These are phyloP conservation scores for Aspidiotus destructor DNA, from an alignment of 2,888 invertebrate species.

Conservation along the genomic window DNA sequence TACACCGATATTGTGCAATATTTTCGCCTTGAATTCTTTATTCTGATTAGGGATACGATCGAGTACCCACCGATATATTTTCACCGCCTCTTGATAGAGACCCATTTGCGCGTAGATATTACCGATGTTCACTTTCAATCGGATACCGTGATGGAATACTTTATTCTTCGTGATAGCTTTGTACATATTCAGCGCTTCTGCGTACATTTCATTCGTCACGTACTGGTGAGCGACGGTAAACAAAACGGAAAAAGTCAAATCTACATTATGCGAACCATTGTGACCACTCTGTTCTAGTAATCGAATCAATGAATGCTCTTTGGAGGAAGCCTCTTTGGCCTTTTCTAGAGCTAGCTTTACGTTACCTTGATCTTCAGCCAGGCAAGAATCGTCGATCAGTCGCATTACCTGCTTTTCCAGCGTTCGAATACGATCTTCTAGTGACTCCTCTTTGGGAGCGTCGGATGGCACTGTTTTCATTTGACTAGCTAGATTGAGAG, in stretches of 20 bases:
- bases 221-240: slow-evolving; percentile 95
- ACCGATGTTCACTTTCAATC: slow-evolving; percentile 94
- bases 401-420: slow-evolving; percentile 81
- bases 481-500: slow-evolving; percentile 54
- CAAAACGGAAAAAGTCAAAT: slow-evolving; percentile 88
- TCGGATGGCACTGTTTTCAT: slow-evolving; percentile 36
- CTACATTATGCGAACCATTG: slow-evolving; percentile 85
- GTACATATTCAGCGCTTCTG: slow-evolving; percentile 92
- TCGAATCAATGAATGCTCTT: slow-evolving; percentile 79
- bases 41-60: slow-evolving; percentile 92
- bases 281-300: slow-evolving; percentile 85
- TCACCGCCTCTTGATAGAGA: slow-evolving; percentile 85
- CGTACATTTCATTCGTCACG: slow-evolving; percentile 84
- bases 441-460: slow-evolving; percentile 40
- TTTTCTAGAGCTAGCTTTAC: slow-evolving; percentile 64
- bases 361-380: slow-evolving; percentile 56
- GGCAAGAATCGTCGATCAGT: slow-evolving; percentile 81
- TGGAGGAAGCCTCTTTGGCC: slow-evolving; percentile 91
- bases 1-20: slow-evolving; percentile 95
- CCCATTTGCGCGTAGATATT: slow-evolving; percentile 94
- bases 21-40: slow-evolving; percentile 81
- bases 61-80: slow-evolving; percentile 95
- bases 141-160: slow-evolving; percentile 84
- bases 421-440: slow-evolving; percentile 82
- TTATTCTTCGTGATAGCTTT: slow-evolving; percentile 88